Evolutionary conservation across 2,888 invertebrate species (phyloP), one percentile per base, ranked within the genome.

Genomic region (Pardosa pseudoannulata): DNA sequence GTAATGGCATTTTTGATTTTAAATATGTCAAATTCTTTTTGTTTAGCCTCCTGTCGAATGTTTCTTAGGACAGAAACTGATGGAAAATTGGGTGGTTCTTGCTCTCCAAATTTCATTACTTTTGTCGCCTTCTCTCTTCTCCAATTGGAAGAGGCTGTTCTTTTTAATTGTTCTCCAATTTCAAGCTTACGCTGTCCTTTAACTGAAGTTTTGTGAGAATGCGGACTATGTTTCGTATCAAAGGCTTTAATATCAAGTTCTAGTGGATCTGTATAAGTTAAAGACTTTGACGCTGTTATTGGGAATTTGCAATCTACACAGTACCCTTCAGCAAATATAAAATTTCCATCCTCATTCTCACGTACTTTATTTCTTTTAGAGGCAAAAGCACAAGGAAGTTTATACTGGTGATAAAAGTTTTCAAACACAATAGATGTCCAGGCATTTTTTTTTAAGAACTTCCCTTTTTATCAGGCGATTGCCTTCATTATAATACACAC

Each of bases 311-410:
- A n/a, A n/a, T n/a, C 56, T 56, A 23, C 23, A 23, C 56, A 56
- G 2, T 2, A 23, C 1, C 56, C 56, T 23, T 56, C 23, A 23
- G 56, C 56, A 6, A 23, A 23, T 6, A 56, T 3, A 23, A 56
- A 56, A 23, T 19, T 2, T 2, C 23, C 16, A 16, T 19, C 56
- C 1, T 23, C 23, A 6, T 23, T 2, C 16, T 6, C 5, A 46
- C n/a, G n/a, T n/a, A n/a, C n/a, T n/a, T n/a, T n/a, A n/a, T n/a
- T 56, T 56, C 56, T 56, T 23, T 56, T 56, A 23, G 23, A 56
- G 3, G 56, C n/a, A 19, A 16, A 23, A 11, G 56, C 19, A 56
- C 56, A 56, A 23, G 56, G 56, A 1, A 56, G 6, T 23, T 56
- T 19, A 23, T 56, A 5, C 56, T 56, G 23, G 23, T 3, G 1